These are phyloP conservation scores for Macrochelys suwanniensis DNA, from an alignment of 2,797 vertebrate genomes.

Conservation along the genomic window DNA sequence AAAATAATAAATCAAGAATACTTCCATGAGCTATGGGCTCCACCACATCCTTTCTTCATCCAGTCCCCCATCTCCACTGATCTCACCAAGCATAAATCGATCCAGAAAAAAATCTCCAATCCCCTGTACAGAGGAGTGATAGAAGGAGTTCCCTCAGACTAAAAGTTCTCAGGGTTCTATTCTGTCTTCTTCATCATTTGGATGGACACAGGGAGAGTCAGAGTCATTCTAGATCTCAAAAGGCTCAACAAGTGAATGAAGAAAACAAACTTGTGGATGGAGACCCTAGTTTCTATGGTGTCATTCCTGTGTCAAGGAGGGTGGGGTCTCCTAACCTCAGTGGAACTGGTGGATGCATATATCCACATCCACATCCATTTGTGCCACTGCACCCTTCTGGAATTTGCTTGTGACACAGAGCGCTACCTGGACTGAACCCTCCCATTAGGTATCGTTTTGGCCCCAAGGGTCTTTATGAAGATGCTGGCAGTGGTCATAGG, in stretches of 20 bases:
- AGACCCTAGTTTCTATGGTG: not conserved
- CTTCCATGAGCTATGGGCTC: not conserved
- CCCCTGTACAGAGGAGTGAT: not conserved
- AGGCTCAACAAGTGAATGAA: not conserved
- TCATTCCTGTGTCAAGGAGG: not conserved
- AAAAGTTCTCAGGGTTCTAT: not conserved
- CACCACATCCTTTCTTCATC: not conserved
- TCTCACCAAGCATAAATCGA: not conserved
- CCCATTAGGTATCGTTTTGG: too few relatives aligned
- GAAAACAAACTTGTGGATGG: not conserved
- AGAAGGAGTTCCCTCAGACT: not conserved
- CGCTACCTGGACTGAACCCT: too few relatives aligned
- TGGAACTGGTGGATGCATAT: not conserved
- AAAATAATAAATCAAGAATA: not conserved
- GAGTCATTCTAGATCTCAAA: not conserved
- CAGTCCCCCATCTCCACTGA: not conserved
- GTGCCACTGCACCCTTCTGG: not conserved
- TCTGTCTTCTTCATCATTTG: not conserved
- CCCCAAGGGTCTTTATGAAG: too few relatives aligned
- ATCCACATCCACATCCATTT: not conserved
- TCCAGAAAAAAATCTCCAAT: not conserved
- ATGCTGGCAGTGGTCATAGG: too few relatives aligned
- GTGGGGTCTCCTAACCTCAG: not conserved
- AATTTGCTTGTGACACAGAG: not conserved
- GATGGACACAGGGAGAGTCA: not conserved